Evolutionary conservation across 2,888 invertebrate genomes (phyloP), one percentile per base, ranked within the genome.

Genomic region (Carterocephalus palaemon): DNA sequence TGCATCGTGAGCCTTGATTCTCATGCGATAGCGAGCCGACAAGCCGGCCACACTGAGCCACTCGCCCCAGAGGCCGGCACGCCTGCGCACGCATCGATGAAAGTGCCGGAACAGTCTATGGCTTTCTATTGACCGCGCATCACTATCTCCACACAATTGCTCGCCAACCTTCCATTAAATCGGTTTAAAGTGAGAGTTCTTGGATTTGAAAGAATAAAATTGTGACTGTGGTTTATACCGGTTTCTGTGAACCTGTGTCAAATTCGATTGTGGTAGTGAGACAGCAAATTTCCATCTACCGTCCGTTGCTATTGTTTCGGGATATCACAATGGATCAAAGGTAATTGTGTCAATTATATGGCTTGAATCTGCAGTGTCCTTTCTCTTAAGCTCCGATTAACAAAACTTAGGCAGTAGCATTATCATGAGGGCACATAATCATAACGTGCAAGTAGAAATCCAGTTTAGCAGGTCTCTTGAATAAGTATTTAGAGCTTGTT

Each of bases 81-180:
- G 74, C 66, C 64, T 62, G 51, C 75, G 79, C 77, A 81, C 83
- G 82, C 77, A 70, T 69, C 66, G 61, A 76, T 64, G 75, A 73
- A 75, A 79, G 75, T 77, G 62, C 64, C 71, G 67, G 71, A 70
- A 72, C 68, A 66, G 66, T 57, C 28, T 56, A 56, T 60, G 60
- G 71, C 80, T 84, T 84, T 84, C 83, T 81, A 81, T 67, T 70
- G 59, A 66, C 60, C 65, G 60, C 66, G 67, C 19, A 39, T 39
- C 31, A 26, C 32, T 36, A 45, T 43, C 29, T 7, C 33, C 24
- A 9, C 20, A 17, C 36, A 9, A 43, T 38, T 28, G 16, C 10
- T 26, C 23, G 13, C 10, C 19, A 20, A 28, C 10, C 15, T 9
- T 24, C 36, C 5, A 8, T 38, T 26, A 28, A 15, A 28, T 20